phyloP scores from a whole-genome alignment of 2,888 invertebrate species.

The Lycophotia porphyrea region DNA sequence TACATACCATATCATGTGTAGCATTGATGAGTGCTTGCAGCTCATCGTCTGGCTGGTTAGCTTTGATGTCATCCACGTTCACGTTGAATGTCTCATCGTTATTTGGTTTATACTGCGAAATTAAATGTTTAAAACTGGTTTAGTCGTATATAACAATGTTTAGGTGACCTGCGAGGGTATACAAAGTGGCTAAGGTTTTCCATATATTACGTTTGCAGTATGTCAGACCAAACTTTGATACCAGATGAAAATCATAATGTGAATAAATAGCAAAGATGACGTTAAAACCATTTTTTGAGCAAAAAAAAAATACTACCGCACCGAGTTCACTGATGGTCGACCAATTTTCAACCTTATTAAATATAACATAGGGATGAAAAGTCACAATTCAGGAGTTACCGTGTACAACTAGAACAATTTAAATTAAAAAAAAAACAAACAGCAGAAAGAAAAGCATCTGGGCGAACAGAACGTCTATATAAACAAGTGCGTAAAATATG shows the following conservation, averaged over 20 bases:
- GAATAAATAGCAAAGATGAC: not conserved
- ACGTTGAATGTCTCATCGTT: conserved; percentile 88
- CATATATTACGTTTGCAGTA: not conserved
- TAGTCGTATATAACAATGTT: not conserved
- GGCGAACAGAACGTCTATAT: not conserved
- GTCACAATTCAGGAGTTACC: not conserved
- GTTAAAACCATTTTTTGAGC: not conserved
- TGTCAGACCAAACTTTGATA: not conserved
- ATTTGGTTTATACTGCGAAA: conserved; percentile 87
- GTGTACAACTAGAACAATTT: not conserved
- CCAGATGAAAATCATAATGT: not conserved
- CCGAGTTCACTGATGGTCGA: no score
- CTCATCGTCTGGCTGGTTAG: conserved; percentile 85
- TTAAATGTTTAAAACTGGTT: not conserved
- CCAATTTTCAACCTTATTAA: no score
- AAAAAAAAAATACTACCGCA: not conserved
- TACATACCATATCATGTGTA: conserved; percentile 91
- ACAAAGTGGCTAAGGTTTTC: not conserved
- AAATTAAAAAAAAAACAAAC: not conserved
- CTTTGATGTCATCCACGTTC: conserved; percentile 84
- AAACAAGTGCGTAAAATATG: not conserved
- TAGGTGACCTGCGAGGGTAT: not conserved
- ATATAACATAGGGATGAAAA: no score
- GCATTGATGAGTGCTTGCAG: conserved; percentile 91
- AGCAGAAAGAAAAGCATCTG: not conserved